These are phyloP conservation scores for Zaprionus bogoriensis DNA, from an alignment of 2,888 invertebrate genomes.

Conservation along the genomic window DNA sequence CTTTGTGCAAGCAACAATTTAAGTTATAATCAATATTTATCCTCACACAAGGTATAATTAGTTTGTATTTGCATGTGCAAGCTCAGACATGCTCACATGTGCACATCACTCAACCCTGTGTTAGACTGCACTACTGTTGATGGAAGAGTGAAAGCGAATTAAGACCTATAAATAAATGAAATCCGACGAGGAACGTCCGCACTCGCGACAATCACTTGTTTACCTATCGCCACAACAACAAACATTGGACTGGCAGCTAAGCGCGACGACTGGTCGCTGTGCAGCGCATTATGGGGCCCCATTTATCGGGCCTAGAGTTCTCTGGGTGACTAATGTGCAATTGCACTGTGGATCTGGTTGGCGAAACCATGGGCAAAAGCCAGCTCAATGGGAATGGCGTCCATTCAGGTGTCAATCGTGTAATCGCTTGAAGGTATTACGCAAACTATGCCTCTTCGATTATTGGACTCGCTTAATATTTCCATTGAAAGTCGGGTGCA, in stretches of 20 bases:
- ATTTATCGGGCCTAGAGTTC: constrained; percentile 10
- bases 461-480: too few species aligned
- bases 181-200: constrained; percentile 9
- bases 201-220: constrained; percentile 19
- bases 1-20: background rate
- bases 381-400: background rate
- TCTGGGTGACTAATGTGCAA: constrained; percentile 20
- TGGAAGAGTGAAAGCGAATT: background rate
- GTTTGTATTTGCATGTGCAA: background rate
- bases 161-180: constrained; percentile 16
- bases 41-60: background rate
- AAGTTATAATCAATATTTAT: constrained; percentile 15
- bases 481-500: too few species aligned
- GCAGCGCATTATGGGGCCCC: constrained; percentile 14
- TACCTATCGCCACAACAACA: constrained; percentile 27
- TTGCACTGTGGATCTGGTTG: constrained; percentile 25
- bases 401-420: background rate
- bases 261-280: constrained; percentile 2
- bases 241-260: constrained; percentile 16
- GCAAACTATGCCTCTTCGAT: too few species aligned
- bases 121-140: background rate
- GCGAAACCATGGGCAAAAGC: background rate
- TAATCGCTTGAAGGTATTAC: too few species aligned
- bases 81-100: background rate
- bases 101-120: background rate